Base-by-base conservation (phyloP, 2,797 vertebrate genomes). In the Lutjanus campechanus region DNA sequence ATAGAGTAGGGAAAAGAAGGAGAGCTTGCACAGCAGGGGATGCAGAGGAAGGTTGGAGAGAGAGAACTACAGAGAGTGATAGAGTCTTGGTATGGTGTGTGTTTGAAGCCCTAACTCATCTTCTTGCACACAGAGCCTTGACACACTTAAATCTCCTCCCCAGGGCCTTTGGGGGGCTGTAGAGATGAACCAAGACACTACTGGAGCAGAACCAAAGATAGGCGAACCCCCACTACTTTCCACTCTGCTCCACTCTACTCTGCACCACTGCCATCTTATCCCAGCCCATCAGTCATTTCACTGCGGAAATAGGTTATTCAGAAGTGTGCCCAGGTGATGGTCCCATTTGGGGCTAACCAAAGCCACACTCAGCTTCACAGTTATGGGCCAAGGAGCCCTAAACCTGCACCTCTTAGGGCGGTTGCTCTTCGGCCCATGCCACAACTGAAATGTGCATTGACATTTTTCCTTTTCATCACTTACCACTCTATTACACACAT, bases 111-210 rank as follows among this genome's bases (percentile, higher is more conserved):
- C 72, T 66, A 83, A 79, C 80, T 93, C 90, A 82, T 91, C 73
- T 82, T 76, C 82, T 85, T 65, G 80, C 89, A 85, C 88, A 90
- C 81, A 87, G 70, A 89, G 85, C 80, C 87, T 71, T 91, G 91
- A 89, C 91, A 91, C 82, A 92, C 87, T 91, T 89, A 89, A 88
- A 90, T 88, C 73, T 86, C 61, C 73, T 88, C 91, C 83, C 65
- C 0, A 25, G 76, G 78, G 87, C 67, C 55, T 84, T 84, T 65
- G 55, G 73, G 81, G 63, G 78, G 72, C 77, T 85, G 67, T 55
- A 73, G 69, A 86, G 80, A 89, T 83, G 82, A 91, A 90, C 82
- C 78, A 85, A 88, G 77, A 63, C 60, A 36, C 86, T 76, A 60
- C 60, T 81, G 85, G 78, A 88, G 86, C 89, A 90, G 83, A 93